These are phyloP conservation scores for Latrodectus elegans DNA, from an alignment of 2,888 invertebrate species.

Conservation along the genomic window DNA sequence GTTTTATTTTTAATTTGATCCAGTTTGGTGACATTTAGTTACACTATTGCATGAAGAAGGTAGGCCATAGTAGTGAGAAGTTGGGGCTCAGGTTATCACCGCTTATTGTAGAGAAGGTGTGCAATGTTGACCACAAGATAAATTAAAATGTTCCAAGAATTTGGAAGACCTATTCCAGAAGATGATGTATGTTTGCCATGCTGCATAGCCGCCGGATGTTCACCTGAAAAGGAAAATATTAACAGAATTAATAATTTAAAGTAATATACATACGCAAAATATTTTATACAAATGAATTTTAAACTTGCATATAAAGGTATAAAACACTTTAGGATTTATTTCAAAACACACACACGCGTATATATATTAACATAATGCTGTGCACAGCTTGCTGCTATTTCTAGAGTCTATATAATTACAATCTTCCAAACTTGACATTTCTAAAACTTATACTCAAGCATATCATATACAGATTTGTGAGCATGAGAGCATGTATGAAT, in stretches of 20 bases:
- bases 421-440: too few species aligned
- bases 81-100: constrained; percentile 55
- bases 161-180: constrained; percentile 63
- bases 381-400: too few species aligned
- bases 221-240: constrained; percentile 42
- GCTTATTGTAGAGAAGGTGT: constrained; percentile 43
- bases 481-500: too few species aligned
- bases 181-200: constrained; percentile 71
- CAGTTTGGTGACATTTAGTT: constrained; percentile 26
- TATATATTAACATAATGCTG: too few species aligned
- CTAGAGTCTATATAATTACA: too few species aligned
- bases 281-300: not conserved
- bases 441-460: too few species aligned
- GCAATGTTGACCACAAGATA: constrained; percentile 34
- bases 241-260: not conserved
- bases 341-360: not conserved
- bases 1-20: constrained; percentile 25
- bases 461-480: too few species aligned
- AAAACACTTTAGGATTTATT: not conserved
- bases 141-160: constrained; percentile 43
- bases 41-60: constrained; percentile 67
- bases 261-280: too few species aligned
- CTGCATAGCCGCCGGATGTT: constrained; percentile 71
- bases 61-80: constrained; percentile 12
- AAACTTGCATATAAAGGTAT: not conserved